Evolutionary conservation across 1,140 invertebrate genomes (phyloP), one percentile per base, ranked within the genome.

Genomic region (Drosophila nebulosa): DNA sequence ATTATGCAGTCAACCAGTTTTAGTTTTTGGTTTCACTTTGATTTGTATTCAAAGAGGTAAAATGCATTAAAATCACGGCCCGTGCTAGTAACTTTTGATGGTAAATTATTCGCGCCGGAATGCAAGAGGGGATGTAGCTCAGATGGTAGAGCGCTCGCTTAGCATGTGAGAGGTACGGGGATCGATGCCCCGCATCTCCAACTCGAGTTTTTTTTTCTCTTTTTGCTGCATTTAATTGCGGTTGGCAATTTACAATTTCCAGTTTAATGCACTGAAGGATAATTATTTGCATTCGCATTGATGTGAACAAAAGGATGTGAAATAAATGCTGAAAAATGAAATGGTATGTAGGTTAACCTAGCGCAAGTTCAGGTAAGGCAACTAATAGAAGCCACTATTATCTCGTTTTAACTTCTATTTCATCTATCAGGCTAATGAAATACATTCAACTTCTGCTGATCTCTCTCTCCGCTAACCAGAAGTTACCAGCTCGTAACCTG

Each of bases 141-240:
- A 96, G 94, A 94, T 95, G 94, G 95, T 96, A 96, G 95, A 95
- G 95, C 95, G 94, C 95, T 95, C 94, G 95, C 95, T 95, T 95
- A 95, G 95, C 95, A 95, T 95, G 94, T 93, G 94, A 95, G 94
- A 95, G 94, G 95, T 95, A 95, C 94, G 93, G 93, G 95, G 94
- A 95, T 95, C 95, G 94, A 95, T 95, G 92, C 80, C 95, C 94
- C 94, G 94, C 94, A 94, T 93, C 94, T 89, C 74, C 78, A 90
- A 32, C 2, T 51, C 7, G 10, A 4, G 5, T 7, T 26, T 39
- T 35, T 69, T 53, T 32, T 62, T 16, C n/a, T n/a, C 32, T 36
- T 30, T 77, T 53, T 63, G 18, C 4, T 65, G 58, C 69, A 69
- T 62, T 69, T 72, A 75, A 68, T 51, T 72, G 64, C 64, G 58